Conservation (phyloP, 2,797 vertebrate species). For the Diplodus sargus region DNA sequence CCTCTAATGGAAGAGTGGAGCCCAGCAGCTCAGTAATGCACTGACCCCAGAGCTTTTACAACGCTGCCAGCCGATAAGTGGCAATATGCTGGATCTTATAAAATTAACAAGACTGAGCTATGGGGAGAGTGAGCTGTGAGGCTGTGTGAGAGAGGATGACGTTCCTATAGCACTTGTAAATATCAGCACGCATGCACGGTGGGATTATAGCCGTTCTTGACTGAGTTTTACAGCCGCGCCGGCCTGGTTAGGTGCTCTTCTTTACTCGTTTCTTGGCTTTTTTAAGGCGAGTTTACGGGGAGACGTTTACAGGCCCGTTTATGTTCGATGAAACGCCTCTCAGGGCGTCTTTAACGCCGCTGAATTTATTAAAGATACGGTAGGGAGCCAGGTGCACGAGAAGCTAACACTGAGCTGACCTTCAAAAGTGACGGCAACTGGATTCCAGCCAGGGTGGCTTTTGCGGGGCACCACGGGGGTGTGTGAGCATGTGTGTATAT, state of each 20-base stretch:
- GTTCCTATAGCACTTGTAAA: constrained; percentile 72
- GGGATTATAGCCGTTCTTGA: constrained; percentile 42
- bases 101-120: constrained; percentile 83
- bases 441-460: constrained; percentile 54
- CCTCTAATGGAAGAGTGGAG: constrained; percentile 84
- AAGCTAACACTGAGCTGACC: constrained; percentile 49
- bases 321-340: constrained; percentile 75
- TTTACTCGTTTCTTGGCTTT: constrained; percentile 56
- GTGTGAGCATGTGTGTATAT: constrained; percentile 46
- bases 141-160: constrained; percentile 47
- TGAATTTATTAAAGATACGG: constrained; percentile 77
- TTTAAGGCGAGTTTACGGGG: constrained; percentile 60
- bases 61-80: constrained; percentile 80
- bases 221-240: constrained; percentile 63
- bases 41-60: constrained; percentile 85
- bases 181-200: constrained; percentile 66
- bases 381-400: constrained; percentile 49
- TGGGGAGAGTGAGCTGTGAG: constrained; percentile 48
- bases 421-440: constrained; percentile 61
- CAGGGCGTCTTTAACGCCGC: constrained; percentile 72
- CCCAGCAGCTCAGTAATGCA: constrained; percentile 82
- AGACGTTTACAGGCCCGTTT: constrained; percentile 77
- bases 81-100: constrained; percentile 84
- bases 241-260: constrained; percentile 61
- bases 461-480: constrained; percentile 32